Evolutionary conservation across 2,113 vertebrate species (phyloP).

Genomic region (Cromileptes altivelis): DNA sequence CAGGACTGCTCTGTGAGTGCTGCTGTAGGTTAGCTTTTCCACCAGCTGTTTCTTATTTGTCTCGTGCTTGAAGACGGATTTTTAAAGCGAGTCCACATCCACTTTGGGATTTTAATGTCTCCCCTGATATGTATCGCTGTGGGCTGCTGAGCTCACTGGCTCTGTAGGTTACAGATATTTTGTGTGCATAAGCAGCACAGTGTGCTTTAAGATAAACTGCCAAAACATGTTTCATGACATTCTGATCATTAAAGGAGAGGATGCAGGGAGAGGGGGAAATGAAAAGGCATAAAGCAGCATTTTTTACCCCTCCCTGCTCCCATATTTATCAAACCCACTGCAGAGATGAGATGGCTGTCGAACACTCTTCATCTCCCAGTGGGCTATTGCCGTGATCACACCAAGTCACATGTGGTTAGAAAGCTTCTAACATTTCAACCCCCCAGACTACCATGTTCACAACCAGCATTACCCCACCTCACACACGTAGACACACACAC

Average conservation of each 20-base stretch:
- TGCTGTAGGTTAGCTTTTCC: conserved; percentile 26
- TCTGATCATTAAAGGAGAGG: conserved; percentile 66
- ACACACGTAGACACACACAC: not conserved
- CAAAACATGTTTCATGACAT: conserved; percentile 61
- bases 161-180: conserved; percentile 65
- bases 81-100: conserved; percentile 57
- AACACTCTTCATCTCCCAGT: conserved; percentile 45
- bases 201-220: conserved; percentile 54
- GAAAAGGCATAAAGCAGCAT: conserved; percentile 56
- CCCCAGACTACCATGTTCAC: conserved; percentile 29
- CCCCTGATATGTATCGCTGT: conserved; percentile 66
- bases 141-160: conserved; percentile 56
- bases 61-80: conserved; percentile 51
- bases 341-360: conserved; percentile 43
- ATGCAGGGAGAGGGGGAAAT: conserved; percentile 35
- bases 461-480: conserved; percentile 14
- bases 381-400: conserved; percentile 56
- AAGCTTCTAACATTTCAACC: conserved; percentile 41
- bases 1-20: not conserved
- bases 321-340: conserved; percentile 52
- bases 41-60: conserved; percentile 73
- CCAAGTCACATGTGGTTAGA: conserved; percentile 58
- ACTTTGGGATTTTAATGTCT: conserved; percentile 66
- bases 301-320: conserved; percentile 25
- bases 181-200: conserved; percentile 47